Base-by-base conservation (phyloP, 2,888 invertebrate genomes). In the Notodonta dromedarius region DNA sequence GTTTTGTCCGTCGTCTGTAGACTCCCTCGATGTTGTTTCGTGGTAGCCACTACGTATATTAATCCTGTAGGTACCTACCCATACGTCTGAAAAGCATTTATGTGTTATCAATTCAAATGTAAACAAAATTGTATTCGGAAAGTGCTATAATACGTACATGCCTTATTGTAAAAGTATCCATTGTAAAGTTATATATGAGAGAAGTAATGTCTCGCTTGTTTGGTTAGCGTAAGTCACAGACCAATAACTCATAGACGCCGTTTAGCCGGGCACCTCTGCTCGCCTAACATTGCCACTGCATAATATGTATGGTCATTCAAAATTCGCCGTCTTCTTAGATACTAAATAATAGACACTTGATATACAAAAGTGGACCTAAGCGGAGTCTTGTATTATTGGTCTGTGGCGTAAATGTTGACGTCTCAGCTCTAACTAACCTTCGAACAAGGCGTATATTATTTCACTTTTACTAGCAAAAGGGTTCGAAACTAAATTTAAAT, bases 81-180 rank as follows among this genome's bases (percentile, higher is more conserved):
- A 57, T 58, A 57, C 59, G 69, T 66, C 66, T 66, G 60, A 60
- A 62, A 62, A 65, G 61, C 63, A 70, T 68, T 71, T 69, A 71
- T 63, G 48, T 56, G 42, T 16, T 60, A 57, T 54, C 62, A 66
- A 12, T 58, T 44, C 62, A 50, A 61, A 59, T 66, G 57, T 65
- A 63, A 61, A 63, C 24, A 61, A 61, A 57, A 50, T 67, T 71
- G 48, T 71, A 71, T 60, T 65, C 63, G 57, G 8, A 54, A 57
- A 66, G 66, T 74, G 73, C 70, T 70, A 70, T 61, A 62, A 60
- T 69, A 67, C 62, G 61, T 67, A 74, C 67, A 71, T 67, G 76
- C 74, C 76, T 75, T 75, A 66, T 59, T 60, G 61, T 59, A 63
- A 61, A 60, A 60, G 39, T 60, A 57, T n/a, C 39, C 39, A 50